Base-by-base conservation (phyloP, 2,888 invertebrate genomes). In the Lasius fuliginosus region DNA sequence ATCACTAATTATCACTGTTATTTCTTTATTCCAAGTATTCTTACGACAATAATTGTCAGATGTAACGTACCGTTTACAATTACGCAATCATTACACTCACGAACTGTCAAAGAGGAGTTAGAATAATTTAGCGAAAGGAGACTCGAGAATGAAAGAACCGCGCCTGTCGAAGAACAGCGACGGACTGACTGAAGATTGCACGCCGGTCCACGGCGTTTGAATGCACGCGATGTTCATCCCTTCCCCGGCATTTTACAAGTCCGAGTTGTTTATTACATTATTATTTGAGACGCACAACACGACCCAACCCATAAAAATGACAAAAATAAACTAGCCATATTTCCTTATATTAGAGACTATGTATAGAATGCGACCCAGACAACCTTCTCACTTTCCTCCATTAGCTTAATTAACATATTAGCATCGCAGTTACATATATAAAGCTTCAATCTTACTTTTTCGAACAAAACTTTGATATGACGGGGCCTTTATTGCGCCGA, bases 171-270 rank as follows among this genome's bases (percentile, higher is more conserved):
- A 58, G 58, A 46, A 69, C 68, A 42, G 68, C 68, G 58, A 68
- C 56, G n/a, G n/a, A 77, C 77, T 79, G 79, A 58, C 79, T n/a
- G 58, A 23, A 49, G 65, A 36, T 65, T 40, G 65, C 36, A 67
- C 23, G 65, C 23, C 49, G 76, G 76, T 76, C 76, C 76, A 76
- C 0, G 49, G 23, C 65, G 65, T 18, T 67, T 33, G 79, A 58
- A 40, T 58, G 11, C 68, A 30, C 53, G 30, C 49, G 69, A 53
- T 33, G 30, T 4, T 15, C 58, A 56, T 77, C 69, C 56, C 79
- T 53, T 27, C 46, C 74, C 49, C 9, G 5, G 1, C 62, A 3
- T 33, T 58, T 68, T 49, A 49, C 46, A 15, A 49, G 5, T 5
- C 18, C 23, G 60, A 42, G 27, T 33, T 27, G 15, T 58, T 79